phyloP scores from a whole-genome alignment of 1,140 invertebrate genomes.

The Orussus abietinus region DNA sequence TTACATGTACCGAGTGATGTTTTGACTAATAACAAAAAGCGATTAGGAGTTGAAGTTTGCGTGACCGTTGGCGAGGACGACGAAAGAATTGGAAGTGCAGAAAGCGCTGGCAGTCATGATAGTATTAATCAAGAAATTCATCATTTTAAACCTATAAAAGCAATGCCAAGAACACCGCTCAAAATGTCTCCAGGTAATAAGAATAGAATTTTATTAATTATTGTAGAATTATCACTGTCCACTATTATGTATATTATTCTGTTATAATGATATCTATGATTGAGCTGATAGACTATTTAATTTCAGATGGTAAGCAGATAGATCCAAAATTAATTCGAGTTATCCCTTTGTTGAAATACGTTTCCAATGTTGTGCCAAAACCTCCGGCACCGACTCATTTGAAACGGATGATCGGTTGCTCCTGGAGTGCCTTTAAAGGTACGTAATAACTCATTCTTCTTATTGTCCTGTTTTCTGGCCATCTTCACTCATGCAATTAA shows the following conservation, averaged over 20 bases:
- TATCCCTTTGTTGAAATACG: constrained; percentile 37
- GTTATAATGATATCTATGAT: background rate
- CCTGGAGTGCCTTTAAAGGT: constrained; percentile 52
- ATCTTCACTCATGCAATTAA: background rate
- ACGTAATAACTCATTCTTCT: constrained; percentile 9
- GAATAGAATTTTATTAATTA: constrained; percentile 4
- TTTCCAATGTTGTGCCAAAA: constrained; percentile 34
- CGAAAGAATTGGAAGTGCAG: constrained; percentile 43
- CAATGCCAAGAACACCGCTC: constrained; percentile 51
- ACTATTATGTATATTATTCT: constrained; percentile 7
- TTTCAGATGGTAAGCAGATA: constrained; percentile 45
- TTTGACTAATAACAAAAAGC: constrained; percentile 50
- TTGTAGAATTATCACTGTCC: constrained; percentile 8
- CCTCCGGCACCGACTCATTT: constrained; percentile 35
- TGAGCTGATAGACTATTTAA: background rate
- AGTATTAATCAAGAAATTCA: constrained; percentile 60
- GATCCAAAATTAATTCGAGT: constrained; percentile 50
- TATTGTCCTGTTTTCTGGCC: background rate
- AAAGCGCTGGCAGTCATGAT: constrained; percentile 54
- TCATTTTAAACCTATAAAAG: constrained; percentile 59
- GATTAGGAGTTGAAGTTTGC: constrained; percentile 44
- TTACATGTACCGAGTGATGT: constrained; percentile 55
- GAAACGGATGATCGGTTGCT: constrained; percentile 43
- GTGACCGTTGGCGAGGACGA: constrained; percentile 35
- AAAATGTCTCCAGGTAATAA: constrained; percentile 37